Percentiles rank a stretch among this genome's conserved stretches.
Conservation (phyloP, 2,113 vertebrate species). For the Halcyon senegalensis region DNA sequence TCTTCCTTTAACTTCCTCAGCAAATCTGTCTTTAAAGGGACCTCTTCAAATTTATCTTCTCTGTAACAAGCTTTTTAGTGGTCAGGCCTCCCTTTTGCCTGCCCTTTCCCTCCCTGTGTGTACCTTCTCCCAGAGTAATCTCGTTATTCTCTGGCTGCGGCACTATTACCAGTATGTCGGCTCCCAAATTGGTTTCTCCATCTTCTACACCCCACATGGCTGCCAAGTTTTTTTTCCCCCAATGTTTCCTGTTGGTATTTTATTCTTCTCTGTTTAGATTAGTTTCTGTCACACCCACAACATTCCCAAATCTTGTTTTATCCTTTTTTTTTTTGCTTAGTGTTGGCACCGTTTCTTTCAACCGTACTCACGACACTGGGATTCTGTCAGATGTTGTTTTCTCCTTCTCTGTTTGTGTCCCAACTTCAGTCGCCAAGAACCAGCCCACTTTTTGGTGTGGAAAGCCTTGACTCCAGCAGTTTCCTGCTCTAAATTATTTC, state of each 20-base stretch:
- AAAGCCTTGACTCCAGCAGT: neutral
- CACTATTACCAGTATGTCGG: neutral
- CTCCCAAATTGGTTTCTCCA: neutral
- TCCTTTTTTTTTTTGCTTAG: neutral
- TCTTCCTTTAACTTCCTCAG: neutral
- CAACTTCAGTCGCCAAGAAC: neutral
- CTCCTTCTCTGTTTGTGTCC: neutral
- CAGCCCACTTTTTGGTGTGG: neutral
- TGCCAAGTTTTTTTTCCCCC: neutral
- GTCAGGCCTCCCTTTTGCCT: neutral
- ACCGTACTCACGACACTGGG: neutral
- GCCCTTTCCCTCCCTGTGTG: neutral
- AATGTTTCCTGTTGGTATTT: conserved; percentile 22
- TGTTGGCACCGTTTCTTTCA: neutral
- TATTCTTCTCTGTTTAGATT: neutral
- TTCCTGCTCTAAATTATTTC: neutral
- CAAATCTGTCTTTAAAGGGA: neutral
- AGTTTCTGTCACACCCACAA: conserved; percentile 12
- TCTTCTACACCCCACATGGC: neutral
- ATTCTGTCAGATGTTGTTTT: neutral
- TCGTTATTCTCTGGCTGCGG: neutral
- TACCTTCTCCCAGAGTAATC: neutral
- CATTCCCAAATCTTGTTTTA: neutral
- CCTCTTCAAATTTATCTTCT: neutral
- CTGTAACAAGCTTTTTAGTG: neutral